Conservation (phyloP, 2,888 invertebrate genomes). For the Sthenelais limicola region DNA sequence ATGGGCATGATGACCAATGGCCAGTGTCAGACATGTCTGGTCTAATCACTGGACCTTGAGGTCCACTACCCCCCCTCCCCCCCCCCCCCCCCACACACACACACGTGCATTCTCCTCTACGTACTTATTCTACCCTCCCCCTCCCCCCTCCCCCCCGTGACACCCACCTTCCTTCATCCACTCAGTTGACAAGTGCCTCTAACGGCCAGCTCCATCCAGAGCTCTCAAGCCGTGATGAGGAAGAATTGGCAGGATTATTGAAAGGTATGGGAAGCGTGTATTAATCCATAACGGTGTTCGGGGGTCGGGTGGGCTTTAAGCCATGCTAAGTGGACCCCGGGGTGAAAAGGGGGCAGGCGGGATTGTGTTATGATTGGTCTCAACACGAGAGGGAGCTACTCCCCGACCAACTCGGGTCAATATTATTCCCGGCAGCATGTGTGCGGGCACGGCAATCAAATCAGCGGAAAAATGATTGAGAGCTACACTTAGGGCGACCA, state of each 20-base stretch:
- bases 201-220: not conserved
- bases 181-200: not conserved
- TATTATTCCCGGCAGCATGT: constrained; percentile 17
- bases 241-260: constrained; percentile 20
- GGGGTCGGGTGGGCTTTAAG: constrained; percentile 21
- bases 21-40: too few relatives aligned
- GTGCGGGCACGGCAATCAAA: constrained; percentile 33
- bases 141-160: not conserved
- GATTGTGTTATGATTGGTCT: constrained; percentile 39
- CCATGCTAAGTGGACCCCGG: constrained; percentile 37
- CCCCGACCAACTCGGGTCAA: constrained; percentile 28
- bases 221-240: constrained; percentile 25
- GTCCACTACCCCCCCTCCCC: not conserved
- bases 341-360: constrained; percentile 26
- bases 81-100: not conserved
- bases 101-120: not conserved
- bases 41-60: too few relatives aligned
- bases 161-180: not conserved
- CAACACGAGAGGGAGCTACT: constrained; percentile 28
- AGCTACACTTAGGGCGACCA: constrained; percentile 22
- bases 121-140: not conserved
- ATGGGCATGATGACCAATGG: too few relatives aligned
- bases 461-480: constrained; percentile 38
- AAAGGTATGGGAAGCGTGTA: constrained; percentile 8
- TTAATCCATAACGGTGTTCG: constrained; percentile 28